Evolutionary conservation across 2,888 invertebrate species (phyloP).

Genomic region (Himalopsyche kuldschensis): DNA sequence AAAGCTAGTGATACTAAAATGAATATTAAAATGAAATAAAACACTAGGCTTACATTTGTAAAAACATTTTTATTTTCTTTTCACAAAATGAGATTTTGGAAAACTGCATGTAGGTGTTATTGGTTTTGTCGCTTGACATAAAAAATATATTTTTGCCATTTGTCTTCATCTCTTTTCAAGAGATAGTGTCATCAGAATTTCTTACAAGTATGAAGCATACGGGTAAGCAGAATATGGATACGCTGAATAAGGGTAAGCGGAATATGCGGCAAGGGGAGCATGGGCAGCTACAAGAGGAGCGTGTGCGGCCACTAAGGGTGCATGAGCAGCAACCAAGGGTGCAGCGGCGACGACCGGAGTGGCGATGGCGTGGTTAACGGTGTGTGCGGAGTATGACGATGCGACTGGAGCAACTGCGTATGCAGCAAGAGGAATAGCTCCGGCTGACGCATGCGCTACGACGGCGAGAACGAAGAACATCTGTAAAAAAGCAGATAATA

Average conservation of each 20-base stretch:
- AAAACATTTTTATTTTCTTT: too few relatives aligned
- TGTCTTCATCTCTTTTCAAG: neutral
- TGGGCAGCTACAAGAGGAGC: constrained; percentile 5
- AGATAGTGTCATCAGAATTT: neutral
- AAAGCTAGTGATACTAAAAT: too few relatives aligned
- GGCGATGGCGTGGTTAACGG: constrained; percentile 74
- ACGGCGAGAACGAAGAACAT: constrained; percentile 51
- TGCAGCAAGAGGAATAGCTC: constrained; percentile 47
- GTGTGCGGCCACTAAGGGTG: constrained; percentile 42
- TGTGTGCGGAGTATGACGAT: constrained; percentile 73
- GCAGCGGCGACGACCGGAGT: constrained; percentile 60
- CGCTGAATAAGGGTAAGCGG: constrained; percentile 35
- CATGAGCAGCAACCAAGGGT: constrained; percentile 44
- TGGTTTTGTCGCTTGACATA: too few relatives aligned
- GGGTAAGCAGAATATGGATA: constrained; percentile 30
- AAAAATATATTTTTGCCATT: neutral
- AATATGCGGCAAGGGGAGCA: constrained; percentile 8
- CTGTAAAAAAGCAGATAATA: constrained; percentile 44
- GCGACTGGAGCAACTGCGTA: constrained; percentile 70
- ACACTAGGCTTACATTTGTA: too few relatives aligned
- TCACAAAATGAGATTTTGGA: too few relatives aligned
- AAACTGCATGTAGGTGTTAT: too few relatives aligned
- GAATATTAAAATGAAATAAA: too few relatives aligned
- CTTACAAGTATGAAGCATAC: neutral
- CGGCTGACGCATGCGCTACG: constrained; percentile 46